Conservation (phyloP, 2,797 vertebrate species). For the Sebastes minor region DNA sequence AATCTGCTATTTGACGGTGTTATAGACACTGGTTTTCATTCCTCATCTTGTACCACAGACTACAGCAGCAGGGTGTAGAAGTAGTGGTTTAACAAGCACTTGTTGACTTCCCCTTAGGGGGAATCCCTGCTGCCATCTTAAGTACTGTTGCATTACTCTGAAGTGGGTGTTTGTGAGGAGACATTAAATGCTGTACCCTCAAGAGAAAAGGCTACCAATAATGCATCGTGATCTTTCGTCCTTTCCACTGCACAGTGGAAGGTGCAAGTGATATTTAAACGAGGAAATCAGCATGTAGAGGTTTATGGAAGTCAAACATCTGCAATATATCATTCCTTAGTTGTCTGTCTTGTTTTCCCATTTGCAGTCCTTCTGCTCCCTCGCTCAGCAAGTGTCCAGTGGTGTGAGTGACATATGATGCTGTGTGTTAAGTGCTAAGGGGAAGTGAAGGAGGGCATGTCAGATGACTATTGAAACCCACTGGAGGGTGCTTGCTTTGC, state of each 20-base stretch:
- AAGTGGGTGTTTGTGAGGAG: neutral
- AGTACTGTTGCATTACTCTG: neutral
- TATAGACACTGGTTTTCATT: constrained; percentile 3
- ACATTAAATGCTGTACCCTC: neutral
- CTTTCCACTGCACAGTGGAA: neutral
- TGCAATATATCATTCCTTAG: neutral
- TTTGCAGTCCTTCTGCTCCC: neutral
- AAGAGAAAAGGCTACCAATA: neutral
- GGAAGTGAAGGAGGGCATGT: constrained; percentile 3
- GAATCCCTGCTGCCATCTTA: constrained; percentile 5
- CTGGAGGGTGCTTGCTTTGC: neutral
- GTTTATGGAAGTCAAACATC: neutral
- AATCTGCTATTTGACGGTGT: neutral
- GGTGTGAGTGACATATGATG: neutral
- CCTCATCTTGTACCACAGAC: neutral
- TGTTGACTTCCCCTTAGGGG: constrained; percentile 23
- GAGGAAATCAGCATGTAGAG: neutral
- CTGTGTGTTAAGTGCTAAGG: neutral
- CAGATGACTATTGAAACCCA: neutral
- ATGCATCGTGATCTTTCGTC: neutral
- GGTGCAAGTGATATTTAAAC: neutral
- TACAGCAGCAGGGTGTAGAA: neutral
- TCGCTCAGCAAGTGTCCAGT: neutral
- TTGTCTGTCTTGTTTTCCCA: neutral
- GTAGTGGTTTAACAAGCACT: constrained; percentile 1